phyloP scores from a whole-genome alignment of 1,140 invertebrate species.

The Leptinotarsa undecemlineata region DNA sequence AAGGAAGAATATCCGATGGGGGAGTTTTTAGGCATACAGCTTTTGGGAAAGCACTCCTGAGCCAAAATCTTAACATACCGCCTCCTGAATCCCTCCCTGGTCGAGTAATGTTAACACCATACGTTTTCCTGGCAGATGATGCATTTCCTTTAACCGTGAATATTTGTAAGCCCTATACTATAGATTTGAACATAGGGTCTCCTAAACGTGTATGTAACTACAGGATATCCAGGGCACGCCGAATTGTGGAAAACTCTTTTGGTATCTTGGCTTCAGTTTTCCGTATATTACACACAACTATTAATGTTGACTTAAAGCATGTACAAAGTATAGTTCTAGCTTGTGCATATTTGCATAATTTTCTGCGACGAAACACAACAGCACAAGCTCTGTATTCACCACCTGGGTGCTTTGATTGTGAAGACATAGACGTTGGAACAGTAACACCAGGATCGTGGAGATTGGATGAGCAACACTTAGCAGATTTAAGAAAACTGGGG shows the following conservation, averaged over 20 bases:
- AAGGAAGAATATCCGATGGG: no score
- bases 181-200: not conserved
- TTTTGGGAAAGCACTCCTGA: slow-evolving; percentile 1
- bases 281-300: not conserved
- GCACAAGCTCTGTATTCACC: no score
- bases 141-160: slow-evolving; percentile 16
- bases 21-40: not conserved
- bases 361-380: no score
- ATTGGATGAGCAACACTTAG: slow-evolving; percentile 6
- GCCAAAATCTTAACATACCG: not conserved
- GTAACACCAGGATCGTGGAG: not conserved
- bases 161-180: slow-evolving; percentile 19
- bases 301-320: not conserved
- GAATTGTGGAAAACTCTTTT: slow-evolving; percentile 14
- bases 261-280: slow-evolving; percentile 13
- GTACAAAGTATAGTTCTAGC: not conserved
- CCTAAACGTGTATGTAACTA: no score
- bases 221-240: not conserved
- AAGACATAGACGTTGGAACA: not conserved
- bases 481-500: not conserved
- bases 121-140: slow-evolving; percentile 22
- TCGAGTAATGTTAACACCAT: not conserved
- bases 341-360: no score
- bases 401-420: not conserved
- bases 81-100: slow-evolving; percentile 11